Evolutionary conservation across 2,797 vertebrate species (phyloP).

Genomic region (Poecilia velifera): DNA sequence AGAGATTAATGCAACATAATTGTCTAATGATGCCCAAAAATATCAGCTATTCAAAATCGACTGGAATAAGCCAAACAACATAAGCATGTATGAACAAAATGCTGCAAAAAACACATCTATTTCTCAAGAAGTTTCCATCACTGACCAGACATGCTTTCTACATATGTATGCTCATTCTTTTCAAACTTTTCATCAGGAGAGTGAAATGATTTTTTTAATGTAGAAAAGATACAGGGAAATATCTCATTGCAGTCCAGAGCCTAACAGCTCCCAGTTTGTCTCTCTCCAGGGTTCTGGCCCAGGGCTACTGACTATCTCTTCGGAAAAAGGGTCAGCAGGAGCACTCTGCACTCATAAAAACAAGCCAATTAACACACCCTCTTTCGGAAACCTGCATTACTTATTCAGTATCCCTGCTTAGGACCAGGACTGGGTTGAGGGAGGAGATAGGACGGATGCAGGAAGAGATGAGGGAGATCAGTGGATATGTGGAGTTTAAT

Average conservation of each 20-base stretch:
- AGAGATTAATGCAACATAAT: background rate
- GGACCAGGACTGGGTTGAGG: conserved; percentile 56
- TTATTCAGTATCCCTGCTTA: conserved; percentile 75
- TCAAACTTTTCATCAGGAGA: background rate
- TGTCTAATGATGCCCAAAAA: background rate
- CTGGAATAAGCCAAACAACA: background rate
- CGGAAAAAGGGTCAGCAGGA: conserved; percentile 74
- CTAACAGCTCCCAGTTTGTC: conserved; percentile 52
- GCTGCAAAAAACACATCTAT: background rate
- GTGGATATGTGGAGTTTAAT: conserved; percentile 82
- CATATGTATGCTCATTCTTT: background rate
- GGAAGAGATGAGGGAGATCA: conserved; percentile 76
- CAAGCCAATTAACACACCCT: conserved; percentile 80
- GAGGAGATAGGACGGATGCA: conserved; percentile 55
- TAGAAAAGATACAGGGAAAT: conserved; percentile 16
- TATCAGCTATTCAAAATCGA: background rate
- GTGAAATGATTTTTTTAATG: background rate
- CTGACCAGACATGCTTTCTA: background rate
- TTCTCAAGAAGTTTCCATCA: background rate
- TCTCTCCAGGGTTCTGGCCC: conserved; percentile 61
- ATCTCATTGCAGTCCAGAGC: conserved; percentile 24
- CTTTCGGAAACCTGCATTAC: conserved; percentile 75
- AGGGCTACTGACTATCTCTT: conserved; percentile 54
- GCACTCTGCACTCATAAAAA: conserved; percentile 72
- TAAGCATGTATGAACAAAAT: background rate